Percentiles rank a stretch among this genome's conserved stretches.
These are phyloP conservation scores for Plecotus auritus DNA, from an alignment of 2,113 vertebrate species.

Conservation along the genomic window DNA sequence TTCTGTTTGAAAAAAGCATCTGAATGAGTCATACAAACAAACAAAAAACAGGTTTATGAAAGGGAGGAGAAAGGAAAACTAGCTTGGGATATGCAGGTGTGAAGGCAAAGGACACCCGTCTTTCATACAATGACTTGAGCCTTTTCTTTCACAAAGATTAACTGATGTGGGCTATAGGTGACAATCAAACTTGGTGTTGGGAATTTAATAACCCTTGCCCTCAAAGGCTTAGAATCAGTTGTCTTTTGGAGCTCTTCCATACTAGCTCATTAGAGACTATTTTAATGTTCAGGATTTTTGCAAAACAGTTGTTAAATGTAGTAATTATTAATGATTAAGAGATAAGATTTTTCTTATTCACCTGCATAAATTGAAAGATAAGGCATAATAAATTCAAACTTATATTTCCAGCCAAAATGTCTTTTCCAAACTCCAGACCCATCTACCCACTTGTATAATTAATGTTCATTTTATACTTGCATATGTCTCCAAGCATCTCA, in stretches of 20 bases:
- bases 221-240: not conserved
- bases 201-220: not conserved
- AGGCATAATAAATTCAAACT: not conserved
- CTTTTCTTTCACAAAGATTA: not conserved
- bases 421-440: not conserved
- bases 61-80: not conserved
- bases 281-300: conserved; percentile 5
- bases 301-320: not conserved
- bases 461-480: not conserved
- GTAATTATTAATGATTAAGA: not conserved
- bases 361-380: not conserved
- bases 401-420: not conserved
- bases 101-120: not conserved
- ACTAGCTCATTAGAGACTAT: not conserved
- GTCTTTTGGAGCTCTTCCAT: not conserved
- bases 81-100: fast-evolving
- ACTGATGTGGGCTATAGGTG: not conserved
- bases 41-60: not conserved
- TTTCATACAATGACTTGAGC: not conserved
- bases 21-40: not conserved
- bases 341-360: not conserved
- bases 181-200: not conserved
- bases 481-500: not conserved
- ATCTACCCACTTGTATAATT: not conserved
- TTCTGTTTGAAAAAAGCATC: not conserved